Evolutionary conservation across 2,113 vertebrate species (phyloP).

Genomic region (Bubo bubo): DNA sequence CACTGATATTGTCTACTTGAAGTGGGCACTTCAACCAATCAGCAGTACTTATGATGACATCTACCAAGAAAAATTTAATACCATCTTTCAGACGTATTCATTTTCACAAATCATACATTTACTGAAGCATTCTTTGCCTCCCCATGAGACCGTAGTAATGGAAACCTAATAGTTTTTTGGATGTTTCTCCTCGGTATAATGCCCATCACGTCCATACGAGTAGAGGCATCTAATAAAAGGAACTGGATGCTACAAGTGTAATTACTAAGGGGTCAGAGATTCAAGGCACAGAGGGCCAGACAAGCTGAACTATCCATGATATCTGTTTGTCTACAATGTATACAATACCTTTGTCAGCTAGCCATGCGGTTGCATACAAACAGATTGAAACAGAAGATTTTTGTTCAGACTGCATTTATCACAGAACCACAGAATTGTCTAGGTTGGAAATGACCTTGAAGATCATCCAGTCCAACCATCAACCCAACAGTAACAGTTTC

Average conservation of each 20-base stretch:
- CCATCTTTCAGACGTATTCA: not conserved
- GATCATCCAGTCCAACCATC: too few relatives aligned
- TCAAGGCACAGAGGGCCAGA: not conserved
- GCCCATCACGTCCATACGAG: fast-evolving
- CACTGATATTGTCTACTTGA: not conserved
- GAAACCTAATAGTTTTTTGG: not conserved
- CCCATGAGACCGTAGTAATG: not conserved
- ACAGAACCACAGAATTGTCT: too few relatives aligned
- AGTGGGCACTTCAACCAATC: not conserved
- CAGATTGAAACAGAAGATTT: not conserved
- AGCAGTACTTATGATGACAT: not conserved
- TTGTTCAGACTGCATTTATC: not conserved
- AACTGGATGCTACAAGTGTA: not conserved
- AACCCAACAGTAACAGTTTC: too few relatives aligned
- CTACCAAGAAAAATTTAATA: not conserved
- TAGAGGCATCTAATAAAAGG: not conserved
- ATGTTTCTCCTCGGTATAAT: not conserved
- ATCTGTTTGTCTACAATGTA: not conserved
- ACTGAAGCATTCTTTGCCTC: not conserved
- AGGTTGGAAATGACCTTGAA: too few relatives aligned
- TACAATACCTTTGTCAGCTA: not conserved
- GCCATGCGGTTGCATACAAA: fast-evolving
- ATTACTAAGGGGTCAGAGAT: not conserved
- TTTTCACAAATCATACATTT: not conserved
- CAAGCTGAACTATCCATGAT: not conserved